These are phyloP conservation scores for Luehdorfia chinensis DNA, from an alignment of 1,140 invertebrate species.

Conservation along the genomic window DNA sequence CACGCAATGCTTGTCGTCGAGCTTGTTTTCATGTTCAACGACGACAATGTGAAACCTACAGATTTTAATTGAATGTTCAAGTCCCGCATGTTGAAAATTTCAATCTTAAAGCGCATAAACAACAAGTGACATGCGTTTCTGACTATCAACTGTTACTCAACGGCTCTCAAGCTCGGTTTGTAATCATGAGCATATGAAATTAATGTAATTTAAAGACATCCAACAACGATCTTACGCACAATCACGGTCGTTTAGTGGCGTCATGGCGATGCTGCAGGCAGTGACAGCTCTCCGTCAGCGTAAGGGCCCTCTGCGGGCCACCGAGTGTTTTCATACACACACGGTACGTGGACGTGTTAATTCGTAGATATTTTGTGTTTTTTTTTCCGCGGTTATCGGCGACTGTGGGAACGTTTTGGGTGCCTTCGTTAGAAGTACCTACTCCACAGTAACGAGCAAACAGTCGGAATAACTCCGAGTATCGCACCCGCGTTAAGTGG, in stretches of 20 bases:
- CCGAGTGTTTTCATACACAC: slow-evolving; percentile 74
- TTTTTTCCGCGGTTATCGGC: slow-evolving; percentile 70
- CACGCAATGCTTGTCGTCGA: slow-evolving; percentile 20
- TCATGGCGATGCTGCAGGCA: slow-evolving; percentile 25
- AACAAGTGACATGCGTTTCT: slow-evolving; percentile 32
- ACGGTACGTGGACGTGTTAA: slow-evolving; percentile 72
- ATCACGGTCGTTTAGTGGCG: slow-evolving; percentile 39
- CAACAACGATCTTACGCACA: slow-evolving; percentile 60
- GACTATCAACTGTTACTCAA: slow-evolving; percentile 37
- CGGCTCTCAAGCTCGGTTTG: slow-evolving; percentile 34
- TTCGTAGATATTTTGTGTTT: slow-evolving; percentile 70
- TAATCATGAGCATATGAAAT: slow-evolving; percentile 51
- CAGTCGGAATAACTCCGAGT: slow-evolving; percentile 57
- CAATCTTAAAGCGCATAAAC: slow-evolving; percentile 24
- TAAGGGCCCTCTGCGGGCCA: slow-evolving; percentile 57
- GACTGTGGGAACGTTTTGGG: slow-evolving; percentile 73
- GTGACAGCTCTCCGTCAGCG: slow-evolving; percentile 67
- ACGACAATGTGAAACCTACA: neutral
- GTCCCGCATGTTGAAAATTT: slow-evolving; percentile 5
- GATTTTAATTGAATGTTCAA: slow-evolving; percentile 26
- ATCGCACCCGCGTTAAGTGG: slow-evolving; percentile 67
- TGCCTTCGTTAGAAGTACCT: slow-evolving; percentile 68
- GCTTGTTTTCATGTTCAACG: slow-evolving; percentile 10
- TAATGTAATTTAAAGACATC: slow-evolving; percentile 70
- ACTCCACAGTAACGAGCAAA: slow-evolving; percentile 67